These are phyloP conservation scores for Oncopeltus fasciatus DNA, from an alignment of 1,140 invertebrate species.

Conservation along the genomic window DNA sequence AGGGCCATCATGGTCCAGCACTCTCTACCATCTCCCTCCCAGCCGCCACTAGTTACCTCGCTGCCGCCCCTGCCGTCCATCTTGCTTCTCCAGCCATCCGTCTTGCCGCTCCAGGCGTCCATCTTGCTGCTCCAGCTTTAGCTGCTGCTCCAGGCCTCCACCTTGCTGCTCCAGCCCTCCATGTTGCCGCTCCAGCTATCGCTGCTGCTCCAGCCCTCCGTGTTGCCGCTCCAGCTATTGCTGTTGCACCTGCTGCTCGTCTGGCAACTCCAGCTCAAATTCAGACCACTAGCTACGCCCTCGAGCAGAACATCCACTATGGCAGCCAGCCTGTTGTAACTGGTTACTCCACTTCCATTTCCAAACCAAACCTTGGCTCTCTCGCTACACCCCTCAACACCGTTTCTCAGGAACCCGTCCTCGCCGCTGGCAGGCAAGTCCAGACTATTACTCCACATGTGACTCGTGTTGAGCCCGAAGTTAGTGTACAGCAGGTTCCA, in stretches of 20 bases:
- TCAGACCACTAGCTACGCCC: slow-evolving; percentile 23
- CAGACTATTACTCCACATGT: slow-evolving; percentile 24
- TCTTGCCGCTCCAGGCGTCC: slow-evolving; percentile 28
- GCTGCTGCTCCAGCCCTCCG: slow-evolving; percentile 24
- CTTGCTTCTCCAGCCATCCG: too few relatives aligned
- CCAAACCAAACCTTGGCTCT: slow-evolving; percentile 23
- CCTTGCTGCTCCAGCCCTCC: slow-evolving; percentile 20
- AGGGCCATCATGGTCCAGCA: too few relatives aligned
- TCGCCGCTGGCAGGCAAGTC: slow-evolving; percentile 21
- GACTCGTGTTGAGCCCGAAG: slow-evolving; percentile 24
- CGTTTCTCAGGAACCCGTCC: slow-evolving; percentile 21
- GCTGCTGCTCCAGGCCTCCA: slow-evolving; percentile 23
- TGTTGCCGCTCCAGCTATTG: slow-evolving; percentile 27
- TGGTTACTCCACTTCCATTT: slow-evolving; percentile 27
- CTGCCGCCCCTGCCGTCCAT: slow-evolving; percentile 23
- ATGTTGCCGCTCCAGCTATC: slow-evolving; percentile 31
- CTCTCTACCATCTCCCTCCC: too few relatives aligned
- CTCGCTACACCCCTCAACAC: slow-evolving; percentile 20
- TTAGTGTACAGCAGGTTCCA: slow-evolving; percentile 22
- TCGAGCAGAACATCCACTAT: slow-evolving; percentile 31
- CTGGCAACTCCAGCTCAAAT: slow-evolving; percentile 27
- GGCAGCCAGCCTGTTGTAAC: slow-evolving; percentile 29
- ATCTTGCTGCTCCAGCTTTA: too few relatives aligned
- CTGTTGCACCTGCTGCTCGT: slow-evolving; percentile 30
- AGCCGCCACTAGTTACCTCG: slow-evolving; percentile 22